Evolutionary conservation across 2,113 vertebrate species (phyloP).

Genomic region (Upupa epops): DNA sequence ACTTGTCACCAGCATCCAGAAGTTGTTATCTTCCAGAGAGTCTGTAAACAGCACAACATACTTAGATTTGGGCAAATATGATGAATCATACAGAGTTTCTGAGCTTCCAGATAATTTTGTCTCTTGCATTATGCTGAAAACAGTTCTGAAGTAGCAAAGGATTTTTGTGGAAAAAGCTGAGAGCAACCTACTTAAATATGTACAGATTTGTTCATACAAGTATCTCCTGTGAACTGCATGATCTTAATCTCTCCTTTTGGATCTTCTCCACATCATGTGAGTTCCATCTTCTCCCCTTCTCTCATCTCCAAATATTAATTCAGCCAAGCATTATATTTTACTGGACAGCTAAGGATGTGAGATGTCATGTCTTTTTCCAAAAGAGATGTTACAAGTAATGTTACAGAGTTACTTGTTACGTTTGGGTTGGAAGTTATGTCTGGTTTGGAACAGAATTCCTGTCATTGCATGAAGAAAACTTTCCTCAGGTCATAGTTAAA

Average conservation of each 20-base stretch:
- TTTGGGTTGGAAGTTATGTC: background rate
- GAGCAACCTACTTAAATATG: background rate
- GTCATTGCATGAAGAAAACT: background rate
- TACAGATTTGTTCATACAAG: fast-evolving
- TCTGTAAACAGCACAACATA: background rate
- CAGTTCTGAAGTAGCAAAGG: background rate
- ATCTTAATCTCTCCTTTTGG: background rate
- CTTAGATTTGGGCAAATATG: no score
- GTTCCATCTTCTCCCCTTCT: background rate
- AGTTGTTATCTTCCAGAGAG: background rate
- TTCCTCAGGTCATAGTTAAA: background rate
- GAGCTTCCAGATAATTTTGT: background rate
- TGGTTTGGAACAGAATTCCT: background rate
- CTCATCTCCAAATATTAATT: background rate
- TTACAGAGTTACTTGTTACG: background rate
- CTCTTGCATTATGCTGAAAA: background rate
- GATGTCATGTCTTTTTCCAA: background rate
- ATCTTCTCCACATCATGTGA: background rate
- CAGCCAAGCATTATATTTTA: background rate
- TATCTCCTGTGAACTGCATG: background rate
- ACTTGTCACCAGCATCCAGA: background rate
- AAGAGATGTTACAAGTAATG: background rate
- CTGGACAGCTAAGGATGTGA: background rate
- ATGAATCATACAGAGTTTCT: no score
- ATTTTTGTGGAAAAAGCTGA: background rate